Conservation (phyloP, 2,797 vertebrate species). For the Galaxias olidus region DNA sequence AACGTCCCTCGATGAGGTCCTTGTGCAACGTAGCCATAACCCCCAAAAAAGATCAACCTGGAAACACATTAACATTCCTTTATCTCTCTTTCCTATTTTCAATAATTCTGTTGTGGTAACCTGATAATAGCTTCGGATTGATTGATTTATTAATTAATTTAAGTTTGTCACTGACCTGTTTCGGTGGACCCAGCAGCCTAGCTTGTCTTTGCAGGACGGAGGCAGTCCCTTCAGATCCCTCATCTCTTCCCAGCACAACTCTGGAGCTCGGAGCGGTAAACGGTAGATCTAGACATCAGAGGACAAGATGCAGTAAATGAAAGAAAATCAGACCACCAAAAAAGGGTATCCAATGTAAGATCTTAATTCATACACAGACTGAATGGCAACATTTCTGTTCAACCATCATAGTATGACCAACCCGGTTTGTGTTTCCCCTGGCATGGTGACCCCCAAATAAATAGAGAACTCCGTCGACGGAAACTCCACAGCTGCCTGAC, state of each 20-base stretch:
- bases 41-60: conserved; percentile 96
- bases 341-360: not conserved
- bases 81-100: not conserved
- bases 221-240: conserved; percentile 86
- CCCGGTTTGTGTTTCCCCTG: conserved; percentile 92
- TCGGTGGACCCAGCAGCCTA: conserved; percentile 94
- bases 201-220: conserved; percentile 94
- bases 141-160: no score
- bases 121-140: no score
- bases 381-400: no score
- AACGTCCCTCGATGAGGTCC: conserved; percentile 86
- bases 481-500: conserved; percentile 94
- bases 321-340: not conserved
- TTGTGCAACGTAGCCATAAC: conserved; percentile 92
- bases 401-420: no score
- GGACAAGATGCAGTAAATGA: conserved; percentile 3
- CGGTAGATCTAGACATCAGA: conserved; percentile 85
- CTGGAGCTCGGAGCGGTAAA: conserved; percentile 80
- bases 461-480: conserved; percentile 88
- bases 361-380: not conserved
- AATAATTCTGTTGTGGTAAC: no score
- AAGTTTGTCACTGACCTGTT: conserved; percentile 80
- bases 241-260: conserved; percentile 89
- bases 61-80: conserved; percentile 1
- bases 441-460: conserved; percentile 96